Conservation (phyloP, 2,113 vertebrate species). For the Peromyscus leucopus region DNA sequence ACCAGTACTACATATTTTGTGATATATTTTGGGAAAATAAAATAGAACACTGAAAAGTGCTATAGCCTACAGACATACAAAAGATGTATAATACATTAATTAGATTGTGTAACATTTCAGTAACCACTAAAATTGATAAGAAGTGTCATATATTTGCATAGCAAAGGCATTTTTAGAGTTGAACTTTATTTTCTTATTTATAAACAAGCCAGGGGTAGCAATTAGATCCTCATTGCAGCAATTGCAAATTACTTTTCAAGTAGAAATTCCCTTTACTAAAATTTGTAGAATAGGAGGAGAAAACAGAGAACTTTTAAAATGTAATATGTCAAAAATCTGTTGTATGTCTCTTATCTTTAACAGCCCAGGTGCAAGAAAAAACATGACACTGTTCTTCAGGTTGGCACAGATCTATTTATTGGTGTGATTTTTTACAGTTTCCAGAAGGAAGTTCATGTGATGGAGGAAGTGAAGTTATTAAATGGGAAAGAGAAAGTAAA, state of each 20-base stretch:
- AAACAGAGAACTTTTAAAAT: background rate
- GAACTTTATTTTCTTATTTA: constrained; percentile 6
- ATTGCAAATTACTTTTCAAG: constrained; percentile 23
- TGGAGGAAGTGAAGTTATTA: background rate
- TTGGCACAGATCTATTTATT: background rate
- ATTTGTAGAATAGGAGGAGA: background rate
- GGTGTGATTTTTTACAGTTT: background rate
- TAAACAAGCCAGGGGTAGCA: background rate
- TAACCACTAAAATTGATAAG: background rate
- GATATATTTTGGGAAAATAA: background rate
- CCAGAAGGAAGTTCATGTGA: background rate
- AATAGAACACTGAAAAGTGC: background rate
- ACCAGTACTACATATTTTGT: background rate
- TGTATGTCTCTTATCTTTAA: background rate
- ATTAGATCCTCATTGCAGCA: background rate
- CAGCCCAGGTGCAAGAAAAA: background rate
- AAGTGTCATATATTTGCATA: constrained; percentile 20
- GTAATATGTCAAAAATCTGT: background rate
- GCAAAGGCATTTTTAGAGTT: background rate
- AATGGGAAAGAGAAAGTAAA: background rate
- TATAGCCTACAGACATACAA: background rate
- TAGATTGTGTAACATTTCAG: background rate
- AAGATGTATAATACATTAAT: background rate
- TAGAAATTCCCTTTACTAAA: constrained; percentile 14
- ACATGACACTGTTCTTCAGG: background rate